Percentiles rank a stretch among this genome's conserved stretches.
Evolutionary conservation across 1,140 invertebrate species (phyloP).

Genomic region (Stegodyphus mimosarum): DNA sequence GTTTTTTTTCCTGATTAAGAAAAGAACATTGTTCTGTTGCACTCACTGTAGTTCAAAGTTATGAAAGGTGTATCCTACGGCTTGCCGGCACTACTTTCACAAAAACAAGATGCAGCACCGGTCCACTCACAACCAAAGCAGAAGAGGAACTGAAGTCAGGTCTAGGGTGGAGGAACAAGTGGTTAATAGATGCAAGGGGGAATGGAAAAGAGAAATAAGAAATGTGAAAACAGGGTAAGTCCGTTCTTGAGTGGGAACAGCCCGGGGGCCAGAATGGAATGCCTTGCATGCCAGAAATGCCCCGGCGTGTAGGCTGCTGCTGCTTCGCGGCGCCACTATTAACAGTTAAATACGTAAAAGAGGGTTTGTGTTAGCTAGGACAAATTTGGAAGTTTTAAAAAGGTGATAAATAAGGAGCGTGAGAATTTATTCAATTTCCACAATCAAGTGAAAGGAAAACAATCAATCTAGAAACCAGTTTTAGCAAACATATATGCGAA

Average conservation of each 20-base stretch:
- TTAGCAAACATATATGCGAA: too few relatives aligned
- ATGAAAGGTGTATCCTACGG: background rate
- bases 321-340: background rate
- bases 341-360: too few relatives aligned
- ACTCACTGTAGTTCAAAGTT: too few relatives aligned
- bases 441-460: too few relatives aligned
- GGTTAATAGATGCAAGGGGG: slow-evolving; percentile 35
- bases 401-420: too few relatives aligned
- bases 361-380: too few relatives aligned
- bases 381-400: too few relatives aligned
- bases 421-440: too few relatives aligned
- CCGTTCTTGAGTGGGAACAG: slow-evolving; percentile 44
- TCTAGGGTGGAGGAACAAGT: slow-evolving; percentile 34
- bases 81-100: background rate
- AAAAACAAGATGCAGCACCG: background rate
- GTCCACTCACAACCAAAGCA: background rate
- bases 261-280: slow-evolving; percentile 28
- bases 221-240: slow-evolving; percentile 46
- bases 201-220: slow-evolving; percentile 9
- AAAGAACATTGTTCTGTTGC: too few relatives aligned
- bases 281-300: slow-evolving; percentile 46
- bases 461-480: too few relatives aligned
- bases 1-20: too few relatives aligned
- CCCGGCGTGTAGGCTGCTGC: slow-evolving; percentile 25
- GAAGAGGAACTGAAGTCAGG: slow-evolving; percentile 8